A percentile compares a stretch with the other conserved stretches of the same genome.
These are phyloP conservation scores for Macrotus californicus DNA, from an alignment of 2,113 vertebrate genomes.

Conservation along the genomic window DNA sequence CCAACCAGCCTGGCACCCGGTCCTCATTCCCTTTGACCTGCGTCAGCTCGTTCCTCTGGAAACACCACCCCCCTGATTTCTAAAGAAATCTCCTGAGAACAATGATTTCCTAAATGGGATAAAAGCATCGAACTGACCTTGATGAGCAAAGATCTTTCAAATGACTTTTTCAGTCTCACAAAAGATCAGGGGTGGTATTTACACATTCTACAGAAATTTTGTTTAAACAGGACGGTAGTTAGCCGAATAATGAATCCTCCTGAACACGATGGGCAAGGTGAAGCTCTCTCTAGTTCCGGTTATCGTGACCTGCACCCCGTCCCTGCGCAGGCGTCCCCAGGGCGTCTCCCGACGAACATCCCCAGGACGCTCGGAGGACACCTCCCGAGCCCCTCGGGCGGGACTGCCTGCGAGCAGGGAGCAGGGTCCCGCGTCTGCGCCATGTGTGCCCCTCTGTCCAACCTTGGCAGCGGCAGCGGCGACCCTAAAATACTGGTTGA, in stretches of 20 bases:
- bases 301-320: not conserved
- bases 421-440: not conserved
- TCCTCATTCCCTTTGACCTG: not conserved
- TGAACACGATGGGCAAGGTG: not conserved
- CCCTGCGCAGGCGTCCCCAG: not conserved
- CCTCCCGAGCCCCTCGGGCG: not conserved
- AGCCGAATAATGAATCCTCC: not conserved
- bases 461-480: not conserved
- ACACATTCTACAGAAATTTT: not conserved
- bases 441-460: not conserved
- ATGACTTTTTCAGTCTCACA: not conserved
- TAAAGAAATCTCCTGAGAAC: not conserved
- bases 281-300: not conserved
- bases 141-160: not conserved
- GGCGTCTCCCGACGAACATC: not conserved
- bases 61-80: not conserved
- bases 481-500: not conserved
- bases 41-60: not conserved
- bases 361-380: not conserved
- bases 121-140: not conserved
- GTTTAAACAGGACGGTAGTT: not conserved
- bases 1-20: not conserved
- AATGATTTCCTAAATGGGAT: not conserved
- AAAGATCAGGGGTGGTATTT: not conserved
- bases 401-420: not conserved